phyloP scores from a whole-genome alignment of 2,797 vertebrate genomes.

The Sandelia bainsii region DNA sequence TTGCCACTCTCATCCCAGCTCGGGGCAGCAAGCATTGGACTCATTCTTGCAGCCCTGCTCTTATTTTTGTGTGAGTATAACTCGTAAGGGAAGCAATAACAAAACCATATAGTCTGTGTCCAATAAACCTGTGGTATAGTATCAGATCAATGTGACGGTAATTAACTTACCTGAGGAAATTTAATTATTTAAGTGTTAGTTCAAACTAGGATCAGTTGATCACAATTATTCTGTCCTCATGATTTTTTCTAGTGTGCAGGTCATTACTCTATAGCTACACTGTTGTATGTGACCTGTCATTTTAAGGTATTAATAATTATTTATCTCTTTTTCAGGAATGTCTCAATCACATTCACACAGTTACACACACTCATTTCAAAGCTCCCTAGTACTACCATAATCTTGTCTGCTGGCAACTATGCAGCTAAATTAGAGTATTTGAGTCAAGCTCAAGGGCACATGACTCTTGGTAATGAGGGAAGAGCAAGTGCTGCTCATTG shows the following conservation, averaged over 20 bases:
- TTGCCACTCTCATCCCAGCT: constrained; percentile 10
- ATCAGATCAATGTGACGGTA: neutral
- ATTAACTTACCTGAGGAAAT: neutral
- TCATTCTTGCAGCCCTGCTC: constrained; percentile 71
- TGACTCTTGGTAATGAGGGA: neutral
- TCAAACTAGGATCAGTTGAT: neutral
- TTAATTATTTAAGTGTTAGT: neutral
- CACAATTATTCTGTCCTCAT: neutral
- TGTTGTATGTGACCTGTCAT: neutral
- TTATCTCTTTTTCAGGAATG: neutral
- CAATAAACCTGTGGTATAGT: neutral
- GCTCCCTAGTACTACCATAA: neutral
- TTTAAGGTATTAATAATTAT: neutral
- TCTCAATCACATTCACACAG: neutral
- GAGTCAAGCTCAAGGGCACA: neutral
- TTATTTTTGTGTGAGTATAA: constrained; percentile 82
- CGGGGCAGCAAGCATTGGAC: constrained; percentile 63
- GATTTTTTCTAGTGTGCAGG: neutral
- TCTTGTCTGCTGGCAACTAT: neutral
- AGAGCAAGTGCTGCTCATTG: neutral
- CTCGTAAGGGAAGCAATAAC: neutral
- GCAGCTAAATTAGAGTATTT: neutral
- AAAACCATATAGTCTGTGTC: neutral
- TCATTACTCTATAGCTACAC: too few relatives aligned
- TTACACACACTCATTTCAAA: neutral